Base-by-base conservation (phyloP, 1,140 invertebrate genomes). In the Antheraea mylitta region DNA sequence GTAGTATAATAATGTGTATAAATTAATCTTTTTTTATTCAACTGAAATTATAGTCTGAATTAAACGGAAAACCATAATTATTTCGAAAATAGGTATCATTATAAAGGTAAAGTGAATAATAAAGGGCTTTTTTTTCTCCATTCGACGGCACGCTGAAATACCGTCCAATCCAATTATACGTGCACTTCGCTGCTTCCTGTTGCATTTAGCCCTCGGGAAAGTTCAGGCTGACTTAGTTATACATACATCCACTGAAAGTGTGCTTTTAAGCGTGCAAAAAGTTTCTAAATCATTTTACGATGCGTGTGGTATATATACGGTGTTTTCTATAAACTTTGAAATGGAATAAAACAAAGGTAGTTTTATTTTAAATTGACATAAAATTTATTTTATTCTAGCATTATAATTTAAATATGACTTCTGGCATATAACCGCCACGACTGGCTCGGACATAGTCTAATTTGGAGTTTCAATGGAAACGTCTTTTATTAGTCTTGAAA, bases 381-480 rank as follows among this genome's bases (percentile, higher is more conserved):
- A 72, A 74, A 67, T 70, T 74, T 59, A 60, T 18, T 74, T 76
- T 74, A 76, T 74, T 78, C 7, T 77, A 67, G 42, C 70, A 80
- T 71, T 76, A 80, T n/a, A 72, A 37, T 73, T 78, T 74, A 76
- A 72, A 70, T 67, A 76, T 74, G 70, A 74, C 63, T 77, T 74
- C 70, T 71, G 75, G 69, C 72, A 68, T 73, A 73, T 76, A 67
- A 71, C 72, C 64, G 60, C 77, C 72, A 73, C 69, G 67, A 69
- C n/a, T n/a, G n/a, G n/a, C 73, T 75, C 66, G 69, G 71, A 77
- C 53, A 63, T 77, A 77, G 68, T 71, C 69, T 38, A 79, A 79
- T 79, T 71, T 75, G 69, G 69, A 74, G 4, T 59, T 73, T n/a
- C n/a, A n/a, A n/a, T n/a, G n/a, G n/a, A n/a, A n/a, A n/a, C n/a